Evolutionary conservation across 1,140 invertebrate species (phyloP), one percentile per base, ranked within the genome.

Genomic region (Aradophagus sp.): DNA sequence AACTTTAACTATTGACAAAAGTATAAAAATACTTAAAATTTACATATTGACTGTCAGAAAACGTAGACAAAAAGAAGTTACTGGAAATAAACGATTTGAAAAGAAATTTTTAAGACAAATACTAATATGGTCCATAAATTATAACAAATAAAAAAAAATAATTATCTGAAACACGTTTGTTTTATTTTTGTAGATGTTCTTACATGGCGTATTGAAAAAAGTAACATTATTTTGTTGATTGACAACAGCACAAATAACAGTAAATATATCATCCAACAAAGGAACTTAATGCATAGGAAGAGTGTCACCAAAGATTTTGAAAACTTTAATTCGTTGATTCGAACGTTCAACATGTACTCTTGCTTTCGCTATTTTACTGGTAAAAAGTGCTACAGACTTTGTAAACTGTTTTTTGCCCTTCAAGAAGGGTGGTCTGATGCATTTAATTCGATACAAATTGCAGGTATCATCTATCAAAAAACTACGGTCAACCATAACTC

Each of bases 381-480:
- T 74, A n/a, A 39, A 4, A 14, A 62, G 4, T 8, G 74, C 16
- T 41, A 76, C 69, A 15, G 44, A 53, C 41, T 77, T 31, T 19
- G 62, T 41, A 17, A 78, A 79, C 50, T 73, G 50, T 14, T 73
- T 68, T 67, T 70, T 45, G 5, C 61, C 45, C 26, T 56, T 56
- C 14, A 73, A 58, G 58, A 71, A 76, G 2, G 70, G 65, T 31
- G 71, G 73, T 67, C 62, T 44, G 2, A 76, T 52, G 1, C 58
- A 58, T 31, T 68, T 66, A 0, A 65, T 34, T 26, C 29, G 10
- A 50, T 66, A 12, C n/a, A 45, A 19, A 5, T 12, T 1, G 27
- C 76, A 83, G 5, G 59, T 73, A 63, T 56, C 76, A 71, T 67
- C 68, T 58, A 70, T 78, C 47, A 65, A 47, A 39, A 74, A 77